A percentile compares a stretch with the other conserved stretches of the same genome.
Conservation (phyloP, 2,888 invertebrate genomes). For the Leucozona laternaria region DNA sequence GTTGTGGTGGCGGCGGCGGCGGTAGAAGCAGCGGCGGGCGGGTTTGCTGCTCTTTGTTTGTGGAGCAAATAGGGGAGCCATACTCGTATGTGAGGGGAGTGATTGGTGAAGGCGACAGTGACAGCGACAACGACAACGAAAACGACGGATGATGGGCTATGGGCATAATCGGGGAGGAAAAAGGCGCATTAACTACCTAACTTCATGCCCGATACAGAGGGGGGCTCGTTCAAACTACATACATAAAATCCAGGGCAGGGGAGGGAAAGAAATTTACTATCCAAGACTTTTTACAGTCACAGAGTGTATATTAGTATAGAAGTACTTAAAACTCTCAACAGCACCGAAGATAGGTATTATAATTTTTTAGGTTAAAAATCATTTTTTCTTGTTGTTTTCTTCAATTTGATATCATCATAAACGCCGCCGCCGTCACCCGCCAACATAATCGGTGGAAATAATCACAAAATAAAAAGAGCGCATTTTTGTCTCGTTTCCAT, state of each 20-base stretch:
- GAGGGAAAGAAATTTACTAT: constrained; percentile 25
- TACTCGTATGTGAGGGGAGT: not conserved
- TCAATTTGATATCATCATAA: constrained; percentile 54
- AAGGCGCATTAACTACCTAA: constrained; percentile 48
- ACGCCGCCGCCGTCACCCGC: not conserved
- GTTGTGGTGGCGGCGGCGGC: constrained; percentile 31
- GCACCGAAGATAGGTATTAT: constrained; percentile 36
- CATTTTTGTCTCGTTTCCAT: not conserved
- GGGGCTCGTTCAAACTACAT: constrained; percentile 41
- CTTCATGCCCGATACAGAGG: constrained; percentile 40
- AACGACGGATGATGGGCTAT: constrained; percentile 15
- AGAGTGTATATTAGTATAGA: constrained; percentile 44
- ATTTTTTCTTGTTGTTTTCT: constrained; percentile 45
- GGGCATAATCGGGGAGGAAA: constrained; percentile 41
- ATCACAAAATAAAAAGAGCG: constrained; percentile 25
- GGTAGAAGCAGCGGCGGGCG: constrained; percentile 16
- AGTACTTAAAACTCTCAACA: constrained; percentile 32
- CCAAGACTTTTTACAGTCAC: constrained; percentile 21
- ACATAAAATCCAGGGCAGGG: constrained; percentile 41
- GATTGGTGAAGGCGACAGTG: constrained; percentile 54
- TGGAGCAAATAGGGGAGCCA: not conserved
- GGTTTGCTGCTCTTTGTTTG: constrained; percentile 26
- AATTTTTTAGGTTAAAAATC: constrained; percentile 52
- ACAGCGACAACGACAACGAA: constrained; percentile 34
- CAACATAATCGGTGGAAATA: constrained; percentile 11